Conservation (phyloP, 1,140 invertebrate species). For the Drosophila prosaltans region DNA sequence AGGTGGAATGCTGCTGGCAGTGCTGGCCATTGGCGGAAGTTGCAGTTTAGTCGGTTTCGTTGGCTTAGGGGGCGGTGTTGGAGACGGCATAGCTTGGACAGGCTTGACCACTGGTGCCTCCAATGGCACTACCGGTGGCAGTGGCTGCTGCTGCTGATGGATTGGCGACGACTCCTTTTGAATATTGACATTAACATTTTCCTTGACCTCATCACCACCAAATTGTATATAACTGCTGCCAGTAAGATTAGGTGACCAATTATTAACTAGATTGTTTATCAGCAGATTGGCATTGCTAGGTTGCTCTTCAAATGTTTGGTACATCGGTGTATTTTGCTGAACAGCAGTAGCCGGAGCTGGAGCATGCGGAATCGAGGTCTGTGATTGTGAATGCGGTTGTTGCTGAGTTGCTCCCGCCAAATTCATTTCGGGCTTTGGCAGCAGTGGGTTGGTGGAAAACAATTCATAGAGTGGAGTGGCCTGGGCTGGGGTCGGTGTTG, state of each 20-base stretch:
- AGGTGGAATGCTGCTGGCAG: constrained; percentile 30
- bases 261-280: constrained; percentile 91
- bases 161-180: constrained; percentile 21
- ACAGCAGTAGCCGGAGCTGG: neutral
- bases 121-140: constrained; percentile 9
- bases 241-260: constrained; percentile 91
- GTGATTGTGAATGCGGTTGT: constrained; percentile 34
- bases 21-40: constrained; percentile 30
- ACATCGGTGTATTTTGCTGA: neutral
- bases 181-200: constrained; percentile 80
- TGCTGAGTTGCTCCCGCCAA: constrained; percentile 33
- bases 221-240: constrained; percentile 93
- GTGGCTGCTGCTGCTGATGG: constrained; percentile 11
- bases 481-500: constrained; percentile 44
- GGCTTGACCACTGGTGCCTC: constrained; percentile 26
- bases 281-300: constrained; percentile 69
- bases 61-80: constrained; percentile 39
- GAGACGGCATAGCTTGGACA: constrained; percentile 13
- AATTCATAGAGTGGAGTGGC: constrained; percentile 70
- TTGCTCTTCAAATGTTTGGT: constrained; percentile 41
- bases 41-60: constrained; percentile 32
- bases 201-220: constrained; percentile 84
- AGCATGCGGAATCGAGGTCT: constrained; percentile 20
- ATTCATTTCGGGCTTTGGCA: constrained; percentile 67
- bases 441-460: constrained; percentile 71